Evolutionary conservation across 2,888 invertebrate species (phyloP).

Genomic region (Hydropsyche betteni): DNA sequence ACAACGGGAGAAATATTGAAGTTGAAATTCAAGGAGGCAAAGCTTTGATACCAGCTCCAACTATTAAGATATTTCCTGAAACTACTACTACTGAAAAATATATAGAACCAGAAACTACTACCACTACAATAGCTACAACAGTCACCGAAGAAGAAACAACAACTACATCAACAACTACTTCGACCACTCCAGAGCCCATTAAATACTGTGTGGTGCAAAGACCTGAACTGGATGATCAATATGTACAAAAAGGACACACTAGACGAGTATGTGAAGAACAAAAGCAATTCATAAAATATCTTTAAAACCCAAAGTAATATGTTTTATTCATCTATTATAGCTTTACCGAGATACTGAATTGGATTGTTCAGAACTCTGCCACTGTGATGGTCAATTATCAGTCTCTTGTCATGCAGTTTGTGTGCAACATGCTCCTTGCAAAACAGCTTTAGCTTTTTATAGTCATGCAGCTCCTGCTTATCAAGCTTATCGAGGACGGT

Average conservation of each 20-base stretch:
- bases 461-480: conserved; percentile 91
- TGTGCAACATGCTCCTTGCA: conserved; percentile 86
- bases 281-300: conserved; percentile 2
- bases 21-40: conserved; percentile 48
- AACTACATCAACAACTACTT: conserved; percentile 66
- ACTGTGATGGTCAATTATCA: conserved; percentile 79
- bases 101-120: conserved; percentile 52
- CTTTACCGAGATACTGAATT: conserved; percentile 85
- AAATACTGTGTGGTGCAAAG: conserved; percentile 86
- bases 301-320: not conserved
- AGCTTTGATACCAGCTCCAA: conserved; percentile 23
- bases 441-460: conserved; percentile 88
- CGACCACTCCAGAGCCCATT: conserved; percentile 68
- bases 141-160: conserved; percentile 57
- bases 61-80: conserved; percentile 28
- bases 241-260: conserved; percentile 85
- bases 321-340: conserved; percentile 60
- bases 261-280: conserved; percentile 73
- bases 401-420: conserved; percentile 89
- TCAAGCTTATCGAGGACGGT: conserved; percentile 87
- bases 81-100: conserved; percentile 60
- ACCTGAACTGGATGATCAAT: conserved; percentile 83
- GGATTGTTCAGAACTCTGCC: conserved; percentile 90
- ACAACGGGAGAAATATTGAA: conserved; percentile 50
- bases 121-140: conserved; percentile 53